Base-by-base conservation (phyloP, 2,888 invertebrate species). In the Cosmopolites sordidus region DNA sequence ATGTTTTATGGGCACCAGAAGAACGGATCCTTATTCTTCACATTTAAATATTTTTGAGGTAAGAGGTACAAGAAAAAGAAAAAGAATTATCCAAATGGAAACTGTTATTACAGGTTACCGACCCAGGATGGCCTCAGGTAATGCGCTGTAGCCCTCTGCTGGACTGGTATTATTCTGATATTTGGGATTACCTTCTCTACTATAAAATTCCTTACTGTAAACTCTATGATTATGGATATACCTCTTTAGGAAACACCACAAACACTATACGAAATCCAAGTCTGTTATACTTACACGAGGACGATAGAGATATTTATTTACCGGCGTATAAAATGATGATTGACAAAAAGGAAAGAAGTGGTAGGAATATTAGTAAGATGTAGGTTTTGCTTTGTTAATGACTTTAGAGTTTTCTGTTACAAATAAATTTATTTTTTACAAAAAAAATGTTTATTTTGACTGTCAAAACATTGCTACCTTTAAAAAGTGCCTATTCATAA, bases 181-280 rank as follows among this genome's bases (percentile, higher is more conserved):
- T 99, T 54, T 99, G 99, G 99, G 79, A 82, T 50, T 95, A 94
- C 68, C 79, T 98, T 3, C 74, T 89, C 16, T 77, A 80, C 39
- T 79, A 88, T 46, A 78, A 83, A 54, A 84, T 98, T 50, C 90
- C 94, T 16, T 99, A 97, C 70, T 99, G 98, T 71, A 77, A 79
- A 29, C 78, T 99, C 0, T 99, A 99, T 71, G 89, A 97, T 70
- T 74, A 79, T 69, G 98, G 98, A 77, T 94, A 88, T 70, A 94
- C 95, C 0, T 96, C 95, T 18, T 78, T 96, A 63, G 96, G 94
- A 44, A 87, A 87, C 69, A 79, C 80, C 54, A 77, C 80, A 37
- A 92, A 92, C 71, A 95, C 95, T 0, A 72, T 80, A 56, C 87
- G 83, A 1, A 95, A 96, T 77, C 87, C 89, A 0, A 76, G 82